Evolutionary conservation across 2,888 invertebrate species (phyloP).

Genomic region (Ormyrus rosae): DNA sequence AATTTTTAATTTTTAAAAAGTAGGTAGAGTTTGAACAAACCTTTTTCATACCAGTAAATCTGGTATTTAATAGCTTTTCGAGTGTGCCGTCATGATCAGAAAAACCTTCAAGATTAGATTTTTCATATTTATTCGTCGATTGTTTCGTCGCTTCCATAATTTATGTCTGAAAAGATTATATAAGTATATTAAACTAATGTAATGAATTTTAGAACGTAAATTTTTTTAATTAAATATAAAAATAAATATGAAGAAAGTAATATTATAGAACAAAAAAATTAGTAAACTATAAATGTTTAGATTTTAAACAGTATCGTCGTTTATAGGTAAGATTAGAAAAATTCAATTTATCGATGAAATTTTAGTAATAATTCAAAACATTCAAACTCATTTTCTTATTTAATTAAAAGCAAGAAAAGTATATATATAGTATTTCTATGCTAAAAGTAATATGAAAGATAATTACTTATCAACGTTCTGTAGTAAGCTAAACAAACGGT

Average conservation of each 20-base stretch:
- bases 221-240: no score
- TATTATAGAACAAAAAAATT: not conserved
- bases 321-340: not conserved
- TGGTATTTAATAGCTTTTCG: slow-evolving; percentile 11
- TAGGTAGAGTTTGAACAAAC: not conserved
- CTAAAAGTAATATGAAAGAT: not conserved
- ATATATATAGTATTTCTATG: not conserved
- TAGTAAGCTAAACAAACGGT: slow-evolving; percentile 38
- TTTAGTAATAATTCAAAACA: not conserved
- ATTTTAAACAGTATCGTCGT: no score
- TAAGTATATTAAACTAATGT: no score
- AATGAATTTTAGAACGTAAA: no score
- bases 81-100: not conserved
- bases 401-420: not conserved
- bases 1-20: no score
- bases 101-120: slow-evolving; percentile 25
- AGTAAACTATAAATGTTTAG: no score
- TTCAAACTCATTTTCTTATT: no score
- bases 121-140: not conserved
- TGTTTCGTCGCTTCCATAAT: not conserved
- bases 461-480: slow-evolving; percentile 41
- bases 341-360: not conserved
- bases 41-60: slow-evolving; percentile 31
- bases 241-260: no score
- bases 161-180: slow-evolving; percentile 19